Evolutionary conservation across 2,113 vertebrate species (phyloP), one percentile per base, ranked within the genome.

Genomic region (Coreoperca whiteheadi): DNA sequence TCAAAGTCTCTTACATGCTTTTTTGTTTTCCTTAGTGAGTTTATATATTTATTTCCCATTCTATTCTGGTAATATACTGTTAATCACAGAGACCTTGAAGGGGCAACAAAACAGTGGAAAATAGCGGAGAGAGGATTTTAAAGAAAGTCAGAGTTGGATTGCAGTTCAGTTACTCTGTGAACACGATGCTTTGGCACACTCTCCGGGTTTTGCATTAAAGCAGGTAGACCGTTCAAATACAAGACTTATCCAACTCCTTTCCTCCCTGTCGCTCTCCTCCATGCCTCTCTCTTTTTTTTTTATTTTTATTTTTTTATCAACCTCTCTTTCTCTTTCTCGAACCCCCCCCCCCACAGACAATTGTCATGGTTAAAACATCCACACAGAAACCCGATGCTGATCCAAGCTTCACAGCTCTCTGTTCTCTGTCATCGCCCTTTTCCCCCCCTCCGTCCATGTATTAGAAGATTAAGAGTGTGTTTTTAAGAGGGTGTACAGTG

Each of bases 321-420:
- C 28, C 25, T 9, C 30, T 72, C 30, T 39, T 43, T 16, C 43
- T 46, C 14, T 46, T 34, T 56, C 7, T 75, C 50, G 23, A 32
- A 43, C 37, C 1, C 25, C 16, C 11, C 11, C 18, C 25, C 14
- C 16, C 16, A 30, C 66, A 23, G 63, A 72, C 43, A 20, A 20
- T 11, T 23, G 23, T 69, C 77, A 66, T 46, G 63, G 74, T 82
- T 68, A 25, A 82, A 75, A 72, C 37, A 71, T 61, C 57, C 59
- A 54, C 48, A 41, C 56, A 61, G 16, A 85, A 74, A 72, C 30
- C 6, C 28, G 74, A 71, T 82, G 23, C 81, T 23, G 46, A 34
- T 86, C 81, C 79, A 83, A 84, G 84, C 37, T 56, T 69, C 59
- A 23, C 53, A 56, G 56, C 10, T 61, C 60, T 41, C 46, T 81